Evolutionary conservation across 2,888 invertebrate genomes (phyloP).

Genomic region (Nephrotoma appendiculata): DNA sequence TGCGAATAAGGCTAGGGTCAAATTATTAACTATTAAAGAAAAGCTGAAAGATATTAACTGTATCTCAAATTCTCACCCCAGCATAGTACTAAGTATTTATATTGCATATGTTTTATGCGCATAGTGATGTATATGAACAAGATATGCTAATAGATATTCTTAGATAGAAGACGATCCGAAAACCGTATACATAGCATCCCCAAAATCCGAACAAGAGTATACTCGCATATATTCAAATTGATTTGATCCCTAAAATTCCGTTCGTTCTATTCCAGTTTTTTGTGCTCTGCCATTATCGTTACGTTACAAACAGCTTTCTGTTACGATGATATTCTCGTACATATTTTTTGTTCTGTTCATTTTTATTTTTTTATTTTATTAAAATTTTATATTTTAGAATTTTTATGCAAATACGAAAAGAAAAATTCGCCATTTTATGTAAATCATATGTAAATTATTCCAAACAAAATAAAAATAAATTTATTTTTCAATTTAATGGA

Average conservation of each 20-base stretch:
- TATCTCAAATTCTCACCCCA: too few relatives aligned
- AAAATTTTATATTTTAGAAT: neutral
- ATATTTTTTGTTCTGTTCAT: neutral
- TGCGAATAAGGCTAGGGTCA: too few relatives aligned
- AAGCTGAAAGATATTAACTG: too few relatives aligned
- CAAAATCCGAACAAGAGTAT: neutral
- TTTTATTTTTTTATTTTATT: neutral
- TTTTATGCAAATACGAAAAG: neutral
- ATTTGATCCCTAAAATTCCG: neutral
- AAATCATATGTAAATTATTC: neutral
- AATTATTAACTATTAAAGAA: too few relatives aligned
- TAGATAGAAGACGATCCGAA: neutral
- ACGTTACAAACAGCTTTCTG: neutral
- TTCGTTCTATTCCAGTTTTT: neutral
- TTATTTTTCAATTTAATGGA: neutral
- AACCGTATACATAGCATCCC: neutral
- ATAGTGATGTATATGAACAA: too few relatives aligned
- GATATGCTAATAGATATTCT: too few relatives aligned
- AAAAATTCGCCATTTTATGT: neutral
- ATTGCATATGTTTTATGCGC: too few relatives aligned
- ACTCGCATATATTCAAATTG: neutral
- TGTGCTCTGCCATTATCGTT: neutral
- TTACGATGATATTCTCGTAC: neutral
- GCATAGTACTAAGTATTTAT: too few relatives aligned
- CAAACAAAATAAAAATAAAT: neutral